Conservation (phyloP, 23 tunicate genomes). For the Oikopleura vanhoeffeni region DNA sequence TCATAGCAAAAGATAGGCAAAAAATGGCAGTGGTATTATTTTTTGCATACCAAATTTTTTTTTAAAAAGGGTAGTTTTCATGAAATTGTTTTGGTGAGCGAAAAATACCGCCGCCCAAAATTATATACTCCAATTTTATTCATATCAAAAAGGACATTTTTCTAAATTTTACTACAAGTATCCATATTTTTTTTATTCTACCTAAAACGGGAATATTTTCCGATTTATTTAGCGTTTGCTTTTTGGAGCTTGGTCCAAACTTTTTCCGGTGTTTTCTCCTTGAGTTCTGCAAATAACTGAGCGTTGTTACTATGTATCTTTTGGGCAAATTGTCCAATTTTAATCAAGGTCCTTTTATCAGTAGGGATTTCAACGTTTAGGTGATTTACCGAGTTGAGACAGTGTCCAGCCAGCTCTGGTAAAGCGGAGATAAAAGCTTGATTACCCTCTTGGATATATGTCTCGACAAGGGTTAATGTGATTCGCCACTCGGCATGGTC, state of each 20-base stretch:
- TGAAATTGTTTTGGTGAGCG: too few species aligned
- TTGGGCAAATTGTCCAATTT: not conserved
- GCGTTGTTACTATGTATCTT: not conserved
- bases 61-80: too few species aligned
- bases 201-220: not conserved
- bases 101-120: too few species aligned
- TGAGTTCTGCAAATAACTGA: not conserved
- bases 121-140: too few species aligned
- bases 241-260: not conserved
- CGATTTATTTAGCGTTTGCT: not conserved
- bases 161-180: too few species aligned
- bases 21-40: too few species aligned
- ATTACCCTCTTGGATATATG: not conserved
- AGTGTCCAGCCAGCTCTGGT: conserved; percentile 1
- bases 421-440: not conserved
- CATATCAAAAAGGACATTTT: too few species aligned
- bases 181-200: too few species aligned
- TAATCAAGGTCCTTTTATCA: not conserved
- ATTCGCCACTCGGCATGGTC: conserved; percentile 15
- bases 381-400: conserved; percentile 4
- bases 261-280: not conserved
- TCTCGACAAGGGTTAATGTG: not conserved
- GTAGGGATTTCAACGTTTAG: not conserved
- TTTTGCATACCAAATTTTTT: too few species aligned
- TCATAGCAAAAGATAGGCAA: too few species aligned